A percentile compares a stretch with the other conserved stretches of the same genome.
Conservation (phyloP, 2,113 vertebrate species). For the Channa argus region DNA sequence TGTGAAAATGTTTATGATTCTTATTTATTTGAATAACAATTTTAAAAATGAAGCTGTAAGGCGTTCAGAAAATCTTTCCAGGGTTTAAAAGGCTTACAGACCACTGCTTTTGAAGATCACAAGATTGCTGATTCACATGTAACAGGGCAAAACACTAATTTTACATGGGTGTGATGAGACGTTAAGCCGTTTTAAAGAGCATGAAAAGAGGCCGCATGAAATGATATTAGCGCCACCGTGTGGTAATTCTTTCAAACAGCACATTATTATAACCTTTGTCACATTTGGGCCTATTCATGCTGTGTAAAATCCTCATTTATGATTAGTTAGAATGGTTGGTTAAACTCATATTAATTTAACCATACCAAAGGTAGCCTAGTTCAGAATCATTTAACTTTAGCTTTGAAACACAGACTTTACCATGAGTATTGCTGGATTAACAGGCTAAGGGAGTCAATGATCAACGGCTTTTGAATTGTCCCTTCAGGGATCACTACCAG, state of each 20-base stretch:
- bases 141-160: too few species aligned
- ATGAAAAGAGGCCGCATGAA: too few species aligned
- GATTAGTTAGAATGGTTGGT: background rate
- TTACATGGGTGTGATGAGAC: background rate
- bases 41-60: too few species aligned
- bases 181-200: too few species aligned
- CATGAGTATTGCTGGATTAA: background rate
- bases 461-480: too few species aligned
- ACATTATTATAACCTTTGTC: background rate
- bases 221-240: conserved; percentile 26
- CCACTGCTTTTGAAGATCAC: background rate
- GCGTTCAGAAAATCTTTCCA: too few species aligned
- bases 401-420: background rate
- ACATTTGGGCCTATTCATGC: too few species aligned
- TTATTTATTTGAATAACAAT: too few species aligned
- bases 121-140: background rate
- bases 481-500: too few species aligned
- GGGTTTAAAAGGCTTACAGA: too few species aligned
- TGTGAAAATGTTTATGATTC: too few species aligned
- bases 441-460: too few species aligned
- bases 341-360: background rate
- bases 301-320: background rate
- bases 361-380: background rate
- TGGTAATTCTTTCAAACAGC: conserved; percentile 6
- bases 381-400: background rate